Evolutionary conservation across 1,140 invertebrate genomes (phyloP).

Genomic region (Zaprionus vittiger): DNA sequence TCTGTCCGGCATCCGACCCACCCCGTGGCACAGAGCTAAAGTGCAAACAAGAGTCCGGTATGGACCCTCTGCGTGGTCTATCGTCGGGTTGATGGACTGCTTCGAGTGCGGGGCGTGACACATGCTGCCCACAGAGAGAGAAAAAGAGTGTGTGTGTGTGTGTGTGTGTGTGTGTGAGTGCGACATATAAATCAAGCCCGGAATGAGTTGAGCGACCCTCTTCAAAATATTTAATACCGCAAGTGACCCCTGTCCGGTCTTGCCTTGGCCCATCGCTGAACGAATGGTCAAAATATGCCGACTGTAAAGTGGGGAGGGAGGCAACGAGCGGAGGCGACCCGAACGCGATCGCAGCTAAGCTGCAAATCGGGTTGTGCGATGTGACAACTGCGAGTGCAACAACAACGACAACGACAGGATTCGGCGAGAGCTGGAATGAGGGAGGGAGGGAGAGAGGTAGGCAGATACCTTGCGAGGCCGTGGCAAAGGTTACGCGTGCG

Average conservation of each 20-base stretch:
- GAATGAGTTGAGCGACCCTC: conserved; percentile 70
- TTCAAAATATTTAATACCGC: conserved; percentile 81
- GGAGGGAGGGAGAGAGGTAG: neutral
- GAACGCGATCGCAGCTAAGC: conserved; percentile 16
- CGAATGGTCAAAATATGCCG: conserved; percentile 62
- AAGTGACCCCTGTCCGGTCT: conserved; percentile 76
- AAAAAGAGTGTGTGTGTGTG: neutral
- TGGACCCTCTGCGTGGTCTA: too few species aligned
- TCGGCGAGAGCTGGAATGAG: neutral
- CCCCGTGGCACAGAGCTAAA: conserved; percentile 13
- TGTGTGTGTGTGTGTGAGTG: neutral
- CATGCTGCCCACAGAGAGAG: conserved; percentile 38
- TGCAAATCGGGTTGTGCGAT: conserved; percentile 45
- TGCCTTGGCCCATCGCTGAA: conserved; percentile 6
- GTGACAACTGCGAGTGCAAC: conserved; percentile 41
- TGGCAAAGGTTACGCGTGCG: conserved; percentile 77
- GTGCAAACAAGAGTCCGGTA: conserved; percentile 21
- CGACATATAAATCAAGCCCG: conserved; percentile 67
- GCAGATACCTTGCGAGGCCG: conserved; percentile 19
- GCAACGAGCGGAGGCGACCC: neutral
- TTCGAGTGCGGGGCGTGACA: conserved; percentile 68
- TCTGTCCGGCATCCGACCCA: conserved; percentile 6
- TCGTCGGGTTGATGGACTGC: conserved; percentile 34
- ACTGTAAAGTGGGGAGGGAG: conserved; percentile 25
- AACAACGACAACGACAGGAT: conserved; percentile 1